Percentiles rank a stretch among this genome's conserved stretches.
These are phyloP conservation scores for Agelaius phoeniceus DNA, from an alignment of 2,113 vertebrate genomes.

Conservation along the genomic window DNA sequence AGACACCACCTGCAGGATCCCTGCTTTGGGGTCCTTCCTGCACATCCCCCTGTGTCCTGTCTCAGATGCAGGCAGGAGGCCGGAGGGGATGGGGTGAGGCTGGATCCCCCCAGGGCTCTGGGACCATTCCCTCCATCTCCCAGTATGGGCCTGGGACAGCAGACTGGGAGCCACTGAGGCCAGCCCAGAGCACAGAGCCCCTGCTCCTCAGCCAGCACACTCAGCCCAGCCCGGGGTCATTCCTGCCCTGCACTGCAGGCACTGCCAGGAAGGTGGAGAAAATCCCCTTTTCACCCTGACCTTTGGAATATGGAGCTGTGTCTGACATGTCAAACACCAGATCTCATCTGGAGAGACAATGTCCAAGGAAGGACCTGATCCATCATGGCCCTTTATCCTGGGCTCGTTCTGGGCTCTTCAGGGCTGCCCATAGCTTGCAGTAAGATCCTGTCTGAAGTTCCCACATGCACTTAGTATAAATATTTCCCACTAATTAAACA, in stretches of 20 bases:
- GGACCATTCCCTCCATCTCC: background rate
- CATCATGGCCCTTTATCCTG: background rate
- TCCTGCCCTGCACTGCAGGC: background rate
- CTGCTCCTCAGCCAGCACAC: background rate
- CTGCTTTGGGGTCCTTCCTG: background rate
- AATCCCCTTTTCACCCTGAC: background rate
- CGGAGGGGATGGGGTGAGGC: background rate
- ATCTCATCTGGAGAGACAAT: background rate
- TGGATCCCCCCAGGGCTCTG: background rate
- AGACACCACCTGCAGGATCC: background rate
- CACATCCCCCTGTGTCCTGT: too few species aligned
- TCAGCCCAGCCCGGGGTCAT: background rate
- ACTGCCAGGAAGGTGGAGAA: background rate
- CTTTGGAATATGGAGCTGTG: background rate
- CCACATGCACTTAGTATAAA: background rate
- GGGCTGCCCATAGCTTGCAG: background rate
- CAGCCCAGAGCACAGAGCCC: background rate
- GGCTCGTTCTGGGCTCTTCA: background rate
- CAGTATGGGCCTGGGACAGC: background rate
- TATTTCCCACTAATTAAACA: conserved; percentile 6
- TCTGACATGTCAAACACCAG: background rate
- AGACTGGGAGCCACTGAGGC: background rate
- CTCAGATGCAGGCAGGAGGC: fast-evolving
- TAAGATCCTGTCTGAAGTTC: background rate
- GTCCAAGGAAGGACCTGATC: background rate